Evolutionary conservation across 2,888 invertebrate species (phyloP), one percentile per base, ranked within the genome.

Genomic region (Andrena haemorrhoa): DNA sequence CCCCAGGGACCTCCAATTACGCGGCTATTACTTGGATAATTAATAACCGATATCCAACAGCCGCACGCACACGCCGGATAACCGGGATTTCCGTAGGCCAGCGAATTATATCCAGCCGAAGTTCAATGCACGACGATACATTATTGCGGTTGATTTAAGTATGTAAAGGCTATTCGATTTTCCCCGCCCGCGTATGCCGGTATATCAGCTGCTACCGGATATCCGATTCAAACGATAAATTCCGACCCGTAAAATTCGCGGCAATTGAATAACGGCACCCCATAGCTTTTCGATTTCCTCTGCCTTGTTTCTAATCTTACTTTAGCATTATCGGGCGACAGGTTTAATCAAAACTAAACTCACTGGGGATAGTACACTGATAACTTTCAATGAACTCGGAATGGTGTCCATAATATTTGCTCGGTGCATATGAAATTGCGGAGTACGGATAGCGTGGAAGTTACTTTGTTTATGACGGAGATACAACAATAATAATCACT

Each of bases 21-120:
- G 84, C 78, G 87, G 88, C 87, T 88, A 89, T 91, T 91, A 91
- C 89, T 89, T 86, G 83, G 86, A 83, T 90, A 91, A 91, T 91
- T 91, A 90, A 91, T 91, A 91, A 89, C 89, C 89, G 88, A 90
- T 90, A 89, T 86, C 78, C 87, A 82, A 71, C 81, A 77, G 76
- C 73, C 75, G 79, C 75, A 83, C 60, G 73, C 79, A 64, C 74
- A 80, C 75, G 74, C 69, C 78, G 82, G 85, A 86, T 89, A 89
- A 81, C 77, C 84, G 66, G 85, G 78, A 87, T 84, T 85, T 87
- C 84, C 83, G 83, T 82, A 83, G 76, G 75, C 79, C 79, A 64
- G 49, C 73, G 83, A 83, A 89, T 88, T 86, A 85, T 85, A 68
- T 64, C 60, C 35, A 51, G 33, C 31, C 76, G 72, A 35, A 66